Conservation (phyloP, 2,113 vertebrate genomes). For the Rousettus leschenaultii region DNA sequence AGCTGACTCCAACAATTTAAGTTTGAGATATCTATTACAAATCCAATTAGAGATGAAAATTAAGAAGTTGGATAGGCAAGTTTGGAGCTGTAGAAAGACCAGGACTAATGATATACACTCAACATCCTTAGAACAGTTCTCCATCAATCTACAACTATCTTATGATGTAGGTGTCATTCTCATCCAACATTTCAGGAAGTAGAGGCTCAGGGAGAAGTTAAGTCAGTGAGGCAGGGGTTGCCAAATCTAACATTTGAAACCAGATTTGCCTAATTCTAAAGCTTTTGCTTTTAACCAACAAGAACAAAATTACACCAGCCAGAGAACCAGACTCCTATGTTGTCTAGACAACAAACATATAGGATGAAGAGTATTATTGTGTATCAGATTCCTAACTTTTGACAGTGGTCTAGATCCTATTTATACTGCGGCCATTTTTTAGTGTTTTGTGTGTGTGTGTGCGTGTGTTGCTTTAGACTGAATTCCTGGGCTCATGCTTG, state of each 20-base stretch:
- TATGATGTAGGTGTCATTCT: not conserved
- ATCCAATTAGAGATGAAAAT: not conserved
- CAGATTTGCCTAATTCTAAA: not conserved
- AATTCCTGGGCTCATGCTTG: conserved; percentile 26
- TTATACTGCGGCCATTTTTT: not conserved
- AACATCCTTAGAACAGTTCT: not conserved
- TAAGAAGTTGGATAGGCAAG: not conserved
- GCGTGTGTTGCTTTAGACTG: conserved; percentile 24
- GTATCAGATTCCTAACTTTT: not conserved
- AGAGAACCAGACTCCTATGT: not conserved
- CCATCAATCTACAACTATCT: not conserved
- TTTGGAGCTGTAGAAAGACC: not conserved
- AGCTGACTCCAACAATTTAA: not conserved
- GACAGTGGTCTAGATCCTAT: not conserved
- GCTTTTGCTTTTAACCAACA: not conserved
- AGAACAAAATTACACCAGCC: not conserved
- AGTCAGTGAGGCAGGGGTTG: not conserved
- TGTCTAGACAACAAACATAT: not conserved
- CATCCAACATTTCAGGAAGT: not conserved
- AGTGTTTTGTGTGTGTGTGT: not conserved
- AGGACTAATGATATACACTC: not conserved
- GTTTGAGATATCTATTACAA: not conserved
- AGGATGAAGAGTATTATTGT: not conserved
- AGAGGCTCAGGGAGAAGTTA: not conserved
- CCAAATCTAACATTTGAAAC: not conserved